Base-by-base conservation (phyloP, 2,888 invertebrate species). In the Sialis fuliginosa region DNA sequence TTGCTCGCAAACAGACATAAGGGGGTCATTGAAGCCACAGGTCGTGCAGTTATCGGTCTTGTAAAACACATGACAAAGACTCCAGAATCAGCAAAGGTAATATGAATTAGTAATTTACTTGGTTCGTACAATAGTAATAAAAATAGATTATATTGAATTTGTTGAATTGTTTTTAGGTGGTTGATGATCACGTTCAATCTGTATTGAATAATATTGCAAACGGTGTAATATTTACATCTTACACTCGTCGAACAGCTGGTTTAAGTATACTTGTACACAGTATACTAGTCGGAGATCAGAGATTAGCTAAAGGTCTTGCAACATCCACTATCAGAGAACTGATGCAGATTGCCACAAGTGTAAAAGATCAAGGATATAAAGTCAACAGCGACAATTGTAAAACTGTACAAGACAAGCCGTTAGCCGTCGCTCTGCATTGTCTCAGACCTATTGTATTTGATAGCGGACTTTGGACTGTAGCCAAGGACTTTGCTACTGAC, bases 381-480 rank as follows among this genome's bases (percentile, higher is more conserved):
- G 22, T 4, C 22, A 22, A 22, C 22, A 22, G 22, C 4, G 22
- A 22, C 4, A 22, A 22, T 22, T 22, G 22, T 4, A 22, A 22
- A 22, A 22, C 22, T 22, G 22, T 22, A 22, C 22, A 22, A n/a
- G 44, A 44, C 35, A 13, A 22, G 5, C 12, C 33, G 22, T 22
- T 34, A 6, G 44, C 35, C 3, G 22, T 44, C 5, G 44, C 44
- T 33, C 32, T 44, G 10, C 44, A 44, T 34, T 44, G 44, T 34
- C 32, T 44, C 8, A 33, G 32, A 44, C 44, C 44, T 35, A 9
- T 44, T 7, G 13, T 44, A 13, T 35, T 35, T 5, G 44, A 44
- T 13, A 13, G 12, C 8, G 9, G 44, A 5, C 35, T 44, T 10
- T 44, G 44, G 44, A 8, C 13, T 2, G 22, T 22, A 10, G 35